These are phyloP conservation scores for Redunca redunca DNA, from an alignment of 2,113 vertebrate genomes.

Conservation along the genomic window DNA sequence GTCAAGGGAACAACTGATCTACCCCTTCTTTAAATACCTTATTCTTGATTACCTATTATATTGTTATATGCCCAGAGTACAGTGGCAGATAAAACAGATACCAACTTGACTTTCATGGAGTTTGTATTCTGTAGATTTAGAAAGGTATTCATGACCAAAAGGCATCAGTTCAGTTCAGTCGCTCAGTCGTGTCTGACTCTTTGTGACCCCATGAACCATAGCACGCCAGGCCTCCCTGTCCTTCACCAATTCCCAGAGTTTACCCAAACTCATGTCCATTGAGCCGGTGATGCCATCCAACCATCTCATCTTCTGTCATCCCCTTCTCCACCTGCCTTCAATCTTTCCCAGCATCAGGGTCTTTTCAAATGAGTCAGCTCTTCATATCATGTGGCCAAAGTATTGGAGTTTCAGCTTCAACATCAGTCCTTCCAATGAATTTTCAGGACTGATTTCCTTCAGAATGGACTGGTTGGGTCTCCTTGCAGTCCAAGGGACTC, in stretches of 20 bases:
- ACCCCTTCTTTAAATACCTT: not conserved
- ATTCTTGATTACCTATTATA: not conserved
- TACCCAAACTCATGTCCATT: not conserved
- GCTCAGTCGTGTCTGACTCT: not conserved
- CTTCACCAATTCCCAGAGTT: not conserved
- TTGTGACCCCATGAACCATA: accelerated
- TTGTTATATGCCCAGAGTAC: not conserved
- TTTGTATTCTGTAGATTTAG: not conserved
- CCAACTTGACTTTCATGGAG: not conserved
- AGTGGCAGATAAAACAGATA: not conserved
- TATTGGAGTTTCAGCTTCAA: not conserved
- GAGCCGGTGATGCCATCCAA: not conserved
- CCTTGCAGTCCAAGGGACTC: not conserved
- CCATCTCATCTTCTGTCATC: not conserved
- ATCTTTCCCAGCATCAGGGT: not conserved
- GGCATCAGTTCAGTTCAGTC: not conserved
- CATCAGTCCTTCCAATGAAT: not conserved
- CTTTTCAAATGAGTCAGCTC: not conserved
- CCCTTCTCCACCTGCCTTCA: not conserved
- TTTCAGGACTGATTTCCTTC: not conserved
- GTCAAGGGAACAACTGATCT: not conserved
- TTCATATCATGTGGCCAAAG: accelerated
- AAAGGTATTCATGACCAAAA: not conserved
- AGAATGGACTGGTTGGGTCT: not conserved
- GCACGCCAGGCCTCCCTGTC: not conserved